Evolutionary conservation across 2,797 vertebrate genomes (phyloP).

Genomic region (Periophthalmus magnuspinnatus): DNA sequence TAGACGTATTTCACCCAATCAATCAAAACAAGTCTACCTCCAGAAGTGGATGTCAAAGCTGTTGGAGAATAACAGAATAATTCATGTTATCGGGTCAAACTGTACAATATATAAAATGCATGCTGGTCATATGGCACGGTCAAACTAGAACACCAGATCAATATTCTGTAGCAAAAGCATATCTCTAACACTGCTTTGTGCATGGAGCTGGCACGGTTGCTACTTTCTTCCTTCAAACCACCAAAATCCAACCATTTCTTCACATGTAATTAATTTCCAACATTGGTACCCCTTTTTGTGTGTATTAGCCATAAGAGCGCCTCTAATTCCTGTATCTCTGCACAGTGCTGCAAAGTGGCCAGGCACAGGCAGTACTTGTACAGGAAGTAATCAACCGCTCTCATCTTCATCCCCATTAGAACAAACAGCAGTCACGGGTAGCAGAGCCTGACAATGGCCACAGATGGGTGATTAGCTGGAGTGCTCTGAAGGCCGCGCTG

Average conservation of each 20-base stretch:
- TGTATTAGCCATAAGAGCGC: neutral
- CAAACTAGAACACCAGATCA: no score
- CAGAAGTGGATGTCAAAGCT: no score
- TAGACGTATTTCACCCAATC: no score
- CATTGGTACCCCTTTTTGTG: neutral
- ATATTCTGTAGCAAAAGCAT: no score
- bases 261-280: neutral
- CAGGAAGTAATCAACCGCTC: constrained; percentile 71
- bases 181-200: no score
- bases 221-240: no score
- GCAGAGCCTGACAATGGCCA: constrained; percentile 65
- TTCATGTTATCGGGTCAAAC: no score
- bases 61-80: no score
- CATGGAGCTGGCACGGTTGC: no score
- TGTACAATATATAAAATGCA: no score
- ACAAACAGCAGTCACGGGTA: constrained; percentile 64
- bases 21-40: no score
- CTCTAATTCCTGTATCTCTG: constrained; percentile 2
- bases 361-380: constrained; percentile 45
- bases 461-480: constrained; percentile 75
- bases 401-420: constrained; percentile 71
- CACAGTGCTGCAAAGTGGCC: constrained; percentile 33
- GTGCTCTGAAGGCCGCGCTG: constrained; percentile 63
- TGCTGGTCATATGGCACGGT: no score
- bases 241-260: neutral